Base-by-base conservation (phyloP, 2,113 vertebrate species). In the Australoheros scitulus region DNA sequence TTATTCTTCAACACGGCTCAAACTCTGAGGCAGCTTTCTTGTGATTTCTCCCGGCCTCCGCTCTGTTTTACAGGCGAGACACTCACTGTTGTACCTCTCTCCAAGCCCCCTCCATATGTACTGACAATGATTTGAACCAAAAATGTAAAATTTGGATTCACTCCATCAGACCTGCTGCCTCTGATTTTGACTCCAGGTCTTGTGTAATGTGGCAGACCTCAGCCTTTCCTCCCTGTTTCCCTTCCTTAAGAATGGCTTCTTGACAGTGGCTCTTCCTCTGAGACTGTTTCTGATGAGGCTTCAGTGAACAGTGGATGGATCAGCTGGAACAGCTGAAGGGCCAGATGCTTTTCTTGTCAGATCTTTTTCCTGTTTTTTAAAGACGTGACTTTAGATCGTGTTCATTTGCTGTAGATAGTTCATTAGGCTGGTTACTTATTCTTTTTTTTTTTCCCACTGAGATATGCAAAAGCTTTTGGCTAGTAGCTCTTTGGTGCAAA, bases 131-230 rank as follows among this genome's bases (percentile, higher is more conserved):
- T 36, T 36, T 36, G 38, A 10, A 41, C 38, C 8, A 11, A 11
- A 10, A 41, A 41, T 41, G 10, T 47, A 5, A 5, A 4, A 29
- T 20, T 1, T 70, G 17, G 43, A 50, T 29, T 70, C 43, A 3
- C 10, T 29, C 22, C 15, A 20, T 70, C 18, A 29, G 65, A 50
- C 2, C 43, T 70, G 24, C 47, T 5, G 43, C 65, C 15, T 8
- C 65, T 29, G 15, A 50, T 68, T 68, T 68, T 50, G 5, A 50
- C 22, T 68, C 15, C 22, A 50, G 64, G 26, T 70, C 5, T 68
- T 50, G 15, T 70, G 64, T 70, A 70, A 20, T 70, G 0, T 70
- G 41, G 0, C 22, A 29, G 47, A 50, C 9, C 22, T 0, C 64
- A 29, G 15, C 64, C 22, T 50, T 68, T 68, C 43, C 38, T 43